These are phyloP conservation scores for Salvelinus fontinalis DNA, from an alignment of 2,113 vertebrate genomes.

Conservation along the genomic window DNA sequence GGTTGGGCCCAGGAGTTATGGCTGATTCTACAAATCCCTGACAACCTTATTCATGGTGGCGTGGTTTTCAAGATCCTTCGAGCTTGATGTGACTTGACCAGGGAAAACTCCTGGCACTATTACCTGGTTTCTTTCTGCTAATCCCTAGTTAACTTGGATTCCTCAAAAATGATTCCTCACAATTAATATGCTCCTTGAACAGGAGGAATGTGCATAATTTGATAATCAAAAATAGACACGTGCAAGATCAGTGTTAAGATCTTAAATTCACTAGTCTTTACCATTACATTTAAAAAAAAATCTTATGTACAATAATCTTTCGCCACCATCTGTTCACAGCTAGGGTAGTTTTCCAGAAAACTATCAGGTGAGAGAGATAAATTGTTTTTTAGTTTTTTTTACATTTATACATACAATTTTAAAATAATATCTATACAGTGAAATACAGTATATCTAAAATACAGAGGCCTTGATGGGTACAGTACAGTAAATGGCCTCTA, in stretches of 20 bases:
- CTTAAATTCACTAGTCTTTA: conserved; percentile 29
- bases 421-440: conserved; percentile 66
- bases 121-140: conserved; percentile 19
- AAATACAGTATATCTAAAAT: conserved; percentile 69
- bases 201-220: conserved; percentile 52
- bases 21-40: not conserved
- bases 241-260: conserved; percentile 49
- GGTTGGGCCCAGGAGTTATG: too few relatives aligned
- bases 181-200: conserved; percentile 47
- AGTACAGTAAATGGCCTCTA: conserved; percentile 62
- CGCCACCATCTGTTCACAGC: conserved; percentile 38
- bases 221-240: conserved; percentile 67
- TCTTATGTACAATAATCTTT: conserved; percentile 63
- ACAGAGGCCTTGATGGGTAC: conserved; percentile 62
- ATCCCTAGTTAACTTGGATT: conserved; percentile 29
- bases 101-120: not conserved
- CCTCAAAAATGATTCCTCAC: conserved; percentile 33
- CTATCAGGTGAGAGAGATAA: conserved; percentile 39
- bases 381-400: conserved; percentile 36
- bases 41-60: not conserved
- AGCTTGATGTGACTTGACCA: not conserved
- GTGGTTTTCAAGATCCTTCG: not conserved
- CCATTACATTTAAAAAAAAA: conserved; percentile 36
- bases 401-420: conserved; percentile 70
- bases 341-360: conserved; percentile 33